These are phyloP conservation scores for Nannoperca obscura DNA, from an alignment of 2,797 vertebrate genomes.

Conservation along the genomic window DNA sequence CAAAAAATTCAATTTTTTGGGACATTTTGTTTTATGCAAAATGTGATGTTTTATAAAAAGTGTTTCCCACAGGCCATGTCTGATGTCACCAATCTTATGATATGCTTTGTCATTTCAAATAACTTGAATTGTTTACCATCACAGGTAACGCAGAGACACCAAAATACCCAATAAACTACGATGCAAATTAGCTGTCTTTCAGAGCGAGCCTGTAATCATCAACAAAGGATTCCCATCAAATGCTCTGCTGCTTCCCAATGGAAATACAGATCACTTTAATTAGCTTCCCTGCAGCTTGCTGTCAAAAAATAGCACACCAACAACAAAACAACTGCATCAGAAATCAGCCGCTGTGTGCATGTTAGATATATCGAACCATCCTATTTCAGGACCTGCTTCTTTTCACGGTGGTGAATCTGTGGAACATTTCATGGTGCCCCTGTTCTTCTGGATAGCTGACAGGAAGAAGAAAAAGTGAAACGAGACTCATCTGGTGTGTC, in stretches of 20 bases:
- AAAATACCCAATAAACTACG: constrained; percentile 44
- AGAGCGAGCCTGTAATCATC: constrained; percentile 56
- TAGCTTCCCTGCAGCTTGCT: constrained; percentile 41
- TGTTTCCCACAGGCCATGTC: not conserved
- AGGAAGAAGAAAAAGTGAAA: constrained; percentile 4
- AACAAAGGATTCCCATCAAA: constrained; percentile 64
- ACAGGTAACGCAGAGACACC: constrained; percentile 30
- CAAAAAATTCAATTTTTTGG: not conserved
- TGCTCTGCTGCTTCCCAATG: constrained; percentile 54
- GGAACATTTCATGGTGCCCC: constrained; percentile 5
- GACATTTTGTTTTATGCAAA: not conserved
- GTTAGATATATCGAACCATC: constrained; percentile 21
- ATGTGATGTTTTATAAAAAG: constrained; percentile 1
- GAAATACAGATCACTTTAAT: constrained; percentile 66
- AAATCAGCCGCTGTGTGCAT: constrained; percentile 34
- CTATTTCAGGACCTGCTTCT: constrained; percentile 6
- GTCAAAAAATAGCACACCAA: constrained; percentile 33
- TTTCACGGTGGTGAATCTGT: not conserved
- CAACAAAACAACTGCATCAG: constrained; percentile 33
- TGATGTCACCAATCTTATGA: constrained; percentile 1
- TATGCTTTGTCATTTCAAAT: constrained; percentile 28
- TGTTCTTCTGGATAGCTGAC: constrained; percentile 28
- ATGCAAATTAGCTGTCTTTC: constrained; percentile 65
- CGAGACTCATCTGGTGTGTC: constrained; percentile 21
- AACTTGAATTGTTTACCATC: constrained; percentile 10